Evolutionary conservation across 1,140 invertebrate species (phyloP), one percentile per base, ranked within the genome.

Genomic region (Magallana gigas): DNA sequence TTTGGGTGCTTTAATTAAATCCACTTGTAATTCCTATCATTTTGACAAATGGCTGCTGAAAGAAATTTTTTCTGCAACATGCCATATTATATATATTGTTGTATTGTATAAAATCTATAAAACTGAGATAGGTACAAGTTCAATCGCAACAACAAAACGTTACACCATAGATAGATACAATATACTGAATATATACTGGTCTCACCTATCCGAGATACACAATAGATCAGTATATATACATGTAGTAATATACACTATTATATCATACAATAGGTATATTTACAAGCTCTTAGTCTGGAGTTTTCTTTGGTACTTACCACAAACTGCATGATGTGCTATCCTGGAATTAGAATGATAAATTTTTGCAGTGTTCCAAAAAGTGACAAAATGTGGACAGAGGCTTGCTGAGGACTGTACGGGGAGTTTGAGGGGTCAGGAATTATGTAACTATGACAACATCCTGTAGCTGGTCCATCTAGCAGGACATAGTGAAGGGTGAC

Each of bases 391-490:
- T 76, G 29, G 36, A 76, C 60, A 64, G 60, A 16, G 60, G 18
- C 36, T 48, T 2, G 14, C 18, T n/a, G 16, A n/a, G 60, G 60
- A 8, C 16, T n/a, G 6, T n/a, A 11, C 18, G 23, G 8, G 36
- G 9, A 76, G 60, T 23, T 29, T 4, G 68, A 76, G 23, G 68
- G 23, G 68, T 76, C 68, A 76, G 23, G 23, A 29, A 29, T 76
- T 76, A 76, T 29, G 68, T 76, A 76, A 76, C 68, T 76, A 76
- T 76, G 68, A 76, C 68, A 76, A 76, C 68, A 76, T 76, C 68
- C 68, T 76, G 68, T 76, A 76, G 12, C 68, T 29, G 23, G 68
- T 29, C 23, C 68, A 48, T 8, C 9, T 36, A 76, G 23, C 68
- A 76, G 68, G 68, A 76, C 68, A 23, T 76, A 36, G 36, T 4